Percentiles rank a stretch among this genome's conserved stretches.
Conservation (phyloP, 1,140 invertebrate genomes). For the Drosophila ercepeae region DNA sequence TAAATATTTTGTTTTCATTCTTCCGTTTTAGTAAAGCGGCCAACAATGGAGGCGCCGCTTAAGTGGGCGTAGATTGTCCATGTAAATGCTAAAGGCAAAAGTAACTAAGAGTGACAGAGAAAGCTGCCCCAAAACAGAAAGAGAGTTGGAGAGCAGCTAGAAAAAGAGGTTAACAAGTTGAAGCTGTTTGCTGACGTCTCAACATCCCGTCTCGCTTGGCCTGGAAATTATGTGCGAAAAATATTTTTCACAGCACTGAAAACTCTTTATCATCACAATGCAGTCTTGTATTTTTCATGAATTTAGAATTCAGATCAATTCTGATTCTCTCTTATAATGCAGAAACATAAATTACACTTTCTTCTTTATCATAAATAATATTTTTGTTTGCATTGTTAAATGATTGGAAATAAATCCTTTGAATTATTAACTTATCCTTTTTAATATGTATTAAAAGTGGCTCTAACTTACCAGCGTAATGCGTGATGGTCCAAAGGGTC, state of each 20-base stretch:
- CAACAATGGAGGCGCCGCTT: conserved; percentile 48
- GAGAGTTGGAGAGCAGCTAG: conserved; percentile 12
- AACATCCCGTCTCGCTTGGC: conserved; percentile 17
- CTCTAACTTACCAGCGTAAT: too few relatives aligned
- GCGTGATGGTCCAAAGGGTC: not conserved
- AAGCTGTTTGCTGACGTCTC: conserved; percentile 58
- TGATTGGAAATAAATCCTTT: too few relatives aligned
- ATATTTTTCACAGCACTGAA: conserved; percentile 41
- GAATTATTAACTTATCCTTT: too few relatives aligned
- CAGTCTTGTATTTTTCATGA: not conserved
- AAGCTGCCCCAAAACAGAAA: not conserved
- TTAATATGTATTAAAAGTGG: too few relatives aligned
- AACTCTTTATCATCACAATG: conserved; percentile 1
- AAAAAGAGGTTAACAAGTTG: conserved; percentile 78
- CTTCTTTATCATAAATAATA: too few relatives aligned
- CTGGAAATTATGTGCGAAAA: conserved; percentile 58
- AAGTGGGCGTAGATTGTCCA: conserved; percentile 68
- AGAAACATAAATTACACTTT: too few relatives aligned
- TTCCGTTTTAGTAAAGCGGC: conserved; percentile 53
- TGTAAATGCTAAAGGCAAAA: conserved; percentile 45
- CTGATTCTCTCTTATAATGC: too few relatives aligned
- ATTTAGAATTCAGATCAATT: too few relatives aligned
- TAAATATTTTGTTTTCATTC: conserved; percentile 73
- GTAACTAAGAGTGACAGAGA: conserved; percentile 4
- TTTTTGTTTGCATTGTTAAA: too few relatives aligned